Percentiles rank a stretch among this genome's conserved stretches.
Conservation (phyloP, 2,797 vertebrate species). For the Numenius phaeopus region DNA sequence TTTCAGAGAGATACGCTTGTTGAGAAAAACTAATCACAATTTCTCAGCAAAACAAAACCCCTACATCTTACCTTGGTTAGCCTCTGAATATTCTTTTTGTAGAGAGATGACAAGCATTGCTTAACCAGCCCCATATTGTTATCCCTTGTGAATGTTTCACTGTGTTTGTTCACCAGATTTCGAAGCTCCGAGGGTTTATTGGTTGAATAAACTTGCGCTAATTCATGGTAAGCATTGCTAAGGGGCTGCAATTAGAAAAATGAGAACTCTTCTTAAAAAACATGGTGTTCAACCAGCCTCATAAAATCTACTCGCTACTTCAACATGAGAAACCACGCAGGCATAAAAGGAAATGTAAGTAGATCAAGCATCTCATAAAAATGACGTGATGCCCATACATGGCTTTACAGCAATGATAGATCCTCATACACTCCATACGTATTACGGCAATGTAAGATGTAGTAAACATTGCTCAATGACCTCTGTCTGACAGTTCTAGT, state of each 20-base stretch:
- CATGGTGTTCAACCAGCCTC: neutral
- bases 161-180: conserved; percentile 93
- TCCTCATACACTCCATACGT: neutral
- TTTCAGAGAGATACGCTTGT: neutral
- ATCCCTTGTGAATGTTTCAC: conserved; percentile 92
- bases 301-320: neutral
- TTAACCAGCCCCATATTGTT: conserved; percentile 98
- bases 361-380: neutral
- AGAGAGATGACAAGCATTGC: conserved; percentile 96
- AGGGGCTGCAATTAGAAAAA: conserved; percentile 86
- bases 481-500: neutral
- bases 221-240: conserved; percentile 98
- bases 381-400: rapidly evolving
- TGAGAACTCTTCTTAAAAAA: neutral
- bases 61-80: conserved; percentile 91
- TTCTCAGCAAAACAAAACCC: neutral
- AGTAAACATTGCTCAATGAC: neutral
- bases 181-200: conserved; percentile 97
- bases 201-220: conserved; percentile 96
- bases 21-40: neutral
- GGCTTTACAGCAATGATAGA: neutral
- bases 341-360: neutral
- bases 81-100: conserved; percentile 99
- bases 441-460: neutral
- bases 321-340: neutral